Conservation (phyloP, 2,797 vertebrate genomes). For the Saguinus oedipus region DNA sequence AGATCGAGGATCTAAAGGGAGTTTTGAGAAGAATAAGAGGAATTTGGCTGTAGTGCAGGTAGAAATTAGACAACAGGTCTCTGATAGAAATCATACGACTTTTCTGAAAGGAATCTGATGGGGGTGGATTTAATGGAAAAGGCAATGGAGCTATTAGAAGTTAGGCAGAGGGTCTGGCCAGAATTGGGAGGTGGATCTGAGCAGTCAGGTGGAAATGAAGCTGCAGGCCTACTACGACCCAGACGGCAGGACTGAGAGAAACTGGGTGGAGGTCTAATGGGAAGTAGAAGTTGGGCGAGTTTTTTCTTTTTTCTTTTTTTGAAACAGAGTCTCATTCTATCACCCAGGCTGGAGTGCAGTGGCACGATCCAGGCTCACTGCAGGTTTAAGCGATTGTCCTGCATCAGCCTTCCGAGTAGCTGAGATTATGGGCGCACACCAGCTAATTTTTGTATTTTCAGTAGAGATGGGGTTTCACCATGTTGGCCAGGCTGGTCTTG, state of each 20-base stretch:
- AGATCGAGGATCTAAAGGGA: background rate
- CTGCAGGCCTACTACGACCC: background rate
- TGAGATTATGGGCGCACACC: rapidly evolving
- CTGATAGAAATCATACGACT: background rate
- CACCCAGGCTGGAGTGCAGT: no score
- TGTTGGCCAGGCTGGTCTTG: background rate
- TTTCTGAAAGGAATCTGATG: background rate
- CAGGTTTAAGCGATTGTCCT: no score
- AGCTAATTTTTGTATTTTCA: no score
- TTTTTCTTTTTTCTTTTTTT: no score
- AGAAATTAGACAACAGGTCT: background rate
- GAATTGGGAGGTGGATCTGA: background rate
- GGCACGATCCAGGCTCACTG: no score
- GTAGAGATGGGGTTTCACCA: no score
- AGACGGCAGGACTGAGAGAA: background rate
- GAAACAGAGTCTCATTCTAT: no score
- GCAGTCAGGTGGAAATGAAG: background rate
- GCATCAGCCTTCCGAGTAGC: no score
- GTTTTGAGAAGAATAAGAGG: background rate
- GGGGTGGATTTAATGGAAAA: background rate
- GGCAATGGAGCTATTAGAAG: background rate
- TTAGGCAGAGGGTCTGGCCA: background rate
- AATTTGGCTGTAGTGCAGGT: background rate
- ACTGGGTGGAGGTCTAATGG: background rate
- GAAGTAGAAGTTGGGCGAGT: background rate